Evolutionary conservation across 2,888 invertebrate species (phyloP).

Genomic region (Philopedon plagiatum): DNA sequence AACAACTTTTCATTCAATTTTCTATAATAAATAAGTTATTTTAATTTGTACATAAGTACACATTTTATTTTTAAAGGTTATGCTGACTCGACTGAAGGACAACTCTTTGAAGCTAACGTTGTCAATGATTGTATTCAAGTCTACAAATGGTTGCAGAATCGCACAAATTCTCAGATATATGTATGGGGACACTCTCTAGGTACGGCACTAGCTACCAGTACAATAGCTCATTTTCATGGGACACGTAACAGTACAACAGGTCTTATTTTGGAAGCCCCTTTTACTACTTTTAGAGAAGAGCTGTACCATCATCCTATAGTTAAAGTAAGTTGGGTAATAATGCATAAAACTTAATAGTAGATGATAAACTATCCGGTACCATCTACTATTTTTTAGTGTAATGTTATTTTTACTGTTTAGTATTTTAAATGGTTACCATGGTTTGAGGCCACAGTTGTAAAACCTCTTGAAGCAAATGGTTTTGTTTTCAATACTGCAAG

Average conservation of each 20-base stretch:
- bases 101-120: slow-evolving; percentile 61
- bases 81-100: slow-evolving; percentile 62
- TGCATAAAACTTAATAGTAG: no score
- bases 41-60: no score
- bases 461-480: slow-evolving; percentile 81
- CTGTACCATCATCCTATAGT: slow-evolving; percentile 60
- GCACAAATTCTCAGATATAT: slow-evolving; percentile 60
- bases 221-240: slow-evolving; percentile 54
- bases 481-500: slow-evolving; percentile 85
- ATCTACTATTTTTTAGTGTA: no score
- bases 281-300: slow-evolving; percentile 62
- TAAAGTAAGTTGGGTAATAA: no score
- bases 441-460: slow-evolving; percentile 83
- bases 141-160: slow-evolving; percentile 60
- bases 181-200: slow-evolving; percentile 66
- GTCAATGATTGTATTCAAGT: slow-evolving; percentile 63
- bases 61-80: slow-evolving; percentile 62
- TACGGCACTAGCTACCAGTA: slow-evolving; percentile 61
- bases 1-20: not conserved
- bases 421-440: slow-evolving; percentile 88
- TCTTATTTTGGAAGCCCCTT: slow-evolving; percentile 62
- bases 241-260: slow-evolving; percentile 56
- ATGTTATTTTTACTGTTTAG: slow-evolving; percentile 60
- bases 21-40: not conserved
- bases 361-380: no score